These are phyloP conservation scores for Synergus laeviventris DNA, from an alignment of 2,888 invertebrate species.

Conservation along the genomic window DNA sequence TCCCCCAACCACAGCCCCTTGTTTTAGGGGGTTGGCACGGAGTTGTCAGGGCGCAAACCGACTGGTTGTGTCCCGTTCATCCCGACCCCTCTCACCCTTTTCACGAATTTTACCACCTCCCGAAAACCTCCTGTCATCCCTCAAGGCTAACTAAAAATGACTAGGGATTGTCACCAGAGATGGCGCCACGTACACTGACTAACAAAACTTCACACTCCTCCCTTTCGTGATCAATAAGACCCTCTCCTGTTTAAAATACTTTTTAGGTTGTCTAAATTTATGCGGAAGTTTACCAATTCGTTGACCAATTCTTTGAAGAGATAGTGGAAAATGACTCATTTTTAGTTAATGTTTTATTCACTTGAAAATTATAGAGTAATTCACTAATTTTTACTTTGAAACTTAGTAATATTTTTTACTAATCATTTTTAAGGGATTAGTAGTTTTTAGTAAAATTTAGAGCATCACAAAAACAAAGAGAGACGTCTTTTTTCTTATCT, in stretches of 20 bases:
- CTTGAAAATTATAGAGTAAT: not conserved
- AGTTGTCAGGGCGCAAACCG: constrained; percentile 62
- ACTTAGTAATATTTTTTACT: too few species aligned
- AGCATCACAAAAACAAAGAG: too few species aligned
- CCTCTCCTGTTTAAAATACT: not conserved
- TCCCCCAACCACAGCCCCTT: constrained; percentile 59
- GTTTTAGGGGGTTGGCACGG: constrained; percentile 56
- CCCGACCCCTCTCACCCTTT: constrained; percentile 47
- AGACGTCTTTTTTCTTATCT: too few species aligned
- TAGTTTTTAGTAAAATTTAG: too few species aligned
- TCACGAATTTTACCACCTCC: constrained; percentile 57
- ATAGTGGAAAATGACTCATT: too few species aligned
- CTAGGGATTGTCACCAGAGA: constrained; percentile 65
- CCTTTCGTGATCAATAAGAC: constrained; percentile 56
- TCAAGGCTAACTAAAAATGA: constrained; percentile 59
- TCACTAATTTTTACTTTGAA: not conserved
- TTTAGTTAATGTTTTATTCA: not conserved
- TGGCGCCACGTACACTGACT: constrained; percentile 69
- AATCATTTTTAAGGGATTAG: too few species aligned
- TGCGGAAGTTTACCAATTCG: too few species aligned
- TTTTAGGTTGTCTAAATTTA: not conserved
- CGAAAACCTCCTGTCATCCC: constrained; percentile 46
- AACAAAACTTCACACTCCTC: constrained; percentile 5
- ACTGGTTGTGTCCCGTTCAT: constrained; percentile 57
- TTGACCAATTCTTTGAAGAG: too few species aligned